Conservation (phyloP, 2,797 vertebrate species). For the Alosa sapidissima region DNA sequence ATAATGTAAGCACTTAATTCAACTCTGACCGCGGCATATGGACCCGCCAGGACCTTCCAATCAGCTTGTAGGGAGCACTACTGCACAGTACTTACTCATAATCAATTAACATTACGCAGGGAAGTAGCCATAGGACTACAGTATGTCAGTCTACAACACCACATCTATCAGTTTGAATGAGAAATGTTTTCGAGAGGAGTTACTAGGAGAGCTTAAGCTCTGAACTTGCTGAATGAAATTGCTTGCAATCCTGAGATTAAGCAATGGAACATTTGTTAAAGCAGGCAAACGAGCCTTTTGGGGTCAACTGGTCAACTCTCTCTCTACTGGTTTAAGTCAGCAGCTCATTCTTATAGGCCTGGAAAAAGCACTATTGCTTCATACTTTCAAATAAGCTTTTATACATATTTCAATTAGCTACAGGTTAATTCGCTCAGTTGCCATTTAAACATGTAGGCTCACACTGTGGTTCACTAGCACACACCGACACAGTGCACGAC, state of each 20-base stretch:
- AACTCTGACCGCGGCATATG: not conserved
- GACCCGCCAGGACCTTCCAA: not conserved
- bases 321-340: too few relatives aligned
- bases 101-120: not conserved
- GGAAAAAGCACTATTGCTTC: too few relatives aligned
- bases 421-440: too few relatives aligned
- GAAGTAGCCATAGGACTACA: too few relatives aligned
- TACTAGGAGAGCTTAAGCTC: not conserved
- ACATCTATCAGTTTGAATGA: not conserved
- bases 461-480: not conserved
- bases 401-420: too few relatives aligned
- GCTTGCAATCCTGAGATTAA: too few relatives aligned
- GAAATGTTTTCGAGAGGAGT: not conserved
- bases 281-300: too few relatives aligned
- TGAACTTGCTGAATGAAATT: too few relatives aligned
- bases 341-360: too few relatives aligned
- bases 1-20: not conserved
- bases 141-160: not conserved
- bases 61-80: not conserved
- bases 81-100: not conserved
- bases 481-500: not conserved
- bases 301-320: too few relatives aligned
- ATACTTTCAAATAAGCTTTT: too few relatives aligned
- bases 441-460: too few relatives aligned
- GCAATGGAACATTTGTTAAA: not conserved